Base-by-base conservation (phyloP, 2,113 vertebrate genomes). In the Noturus placidus region DNA sequence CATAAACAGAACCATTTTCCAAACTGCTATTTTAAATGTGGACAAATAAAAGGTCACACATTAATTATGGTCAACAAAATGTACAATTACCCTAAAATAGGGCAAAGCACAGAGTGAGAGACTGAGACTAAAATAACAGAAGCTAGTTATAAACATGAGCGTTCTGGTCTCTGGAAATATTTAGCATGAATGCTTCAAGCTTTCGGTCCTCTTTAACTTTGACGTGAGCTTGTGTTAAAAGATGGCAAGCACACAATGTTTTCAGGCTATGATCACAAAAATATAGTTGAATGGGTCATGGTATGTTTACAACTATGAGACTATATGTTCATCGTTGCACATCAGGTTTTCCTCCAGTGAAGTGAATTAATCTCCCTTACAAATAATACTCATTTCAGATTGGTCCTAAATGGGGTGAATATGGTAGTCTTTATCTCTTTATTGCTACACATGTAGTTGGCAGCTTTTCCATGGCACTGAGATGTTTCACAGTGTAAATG, bases 31-130 rank as follows among this genome's bases (percentile, higher is more conserved):
- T 35, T 74, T 11, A 77, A 50, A 77, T 50, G 22, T 50, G 42
- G 74, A 78, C 76, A 78, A n/a, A 27, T 30, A 9, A 78, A 54
- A 78, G 76, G 76, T 54, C 83, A 54, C 69, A 72, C 46, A 57
- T 74, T 74, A 72, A 57, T 77, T 76, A 76, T 38, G 30, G 35
- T 15, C 54, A 85, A 17, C 25, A 30, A 56, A 74, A 38, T 13
- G n/a, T 42, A 56, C 33, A 72, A 33, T 15, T 35, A 57, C 25
- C 13, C 35, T 4, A 59, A 14, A 57, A 74, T 38, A 84, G 50
- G 46, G 38, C 30, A 65, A 67, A 15, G 6, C 14, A 56, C 19
- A 17, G 9, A 25, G 50, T 22, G 33, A 74, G 50, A 54, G 19
- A 33, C 61, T 1, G 17, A 52, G 46, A 65, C 65, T 35, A 70